Evolutionary conservation across 1,140 invertebrate genomes (phyloP).

Genomic region (Araneus ventricosus): DNA sequence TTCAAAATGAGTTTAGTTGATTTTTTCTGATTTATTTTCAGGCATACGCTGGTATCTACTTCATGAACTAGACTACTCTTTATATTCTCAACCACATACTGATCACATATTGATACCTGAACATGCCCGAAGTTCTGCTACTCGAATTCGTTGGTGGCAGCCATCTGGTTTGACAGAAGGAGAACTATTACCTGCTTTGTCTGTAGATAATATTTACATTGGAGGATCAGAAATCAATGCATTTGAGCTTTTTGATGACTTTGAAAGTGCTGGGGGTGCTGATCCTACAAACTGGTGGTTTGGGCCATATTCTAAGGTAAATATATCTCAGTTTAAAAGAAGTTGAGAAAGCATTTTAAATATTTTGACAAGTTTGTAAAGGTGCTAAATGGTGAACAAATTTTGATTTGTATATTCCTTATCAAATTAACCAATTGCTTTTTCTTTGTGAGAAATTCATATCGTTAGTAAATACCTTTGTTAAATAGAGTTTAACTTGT

Average conservation of each 20-base stretch:
- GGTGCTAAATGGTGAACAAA: too few species aligned
- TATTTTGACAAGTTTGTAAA: neutral
- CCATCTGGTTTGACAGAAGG: conserved; percentile 73
- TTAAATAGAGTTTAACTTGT: too few species aligned
- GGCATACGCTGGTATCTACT: conserved; percentile 81
- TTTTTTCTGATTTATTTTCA: conserved; percentile 67
- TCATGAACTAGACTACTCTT: conserved; percentile 79
- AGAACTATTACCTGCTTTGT: conserved; percentile 78
- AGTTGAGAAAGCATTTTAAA: neutral
- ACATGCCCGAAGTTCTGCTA: conserved; percentile 78
- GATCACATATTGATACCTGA: conserved; percentile 80
- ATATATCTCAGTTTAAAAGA: neutral
- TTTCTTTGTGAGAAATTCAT: too few species aligned
- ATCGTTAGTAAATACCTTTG: too few species aligned
- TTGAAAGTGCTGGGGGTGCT: conserved; percentile 78
- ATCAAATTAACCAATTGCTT: too few species aligned
- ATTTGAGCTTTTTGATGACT: conserved; percentile 79
- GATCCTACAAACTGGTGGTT: conserved; percentile 78
- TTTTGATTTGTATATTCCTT: too few species aligned
- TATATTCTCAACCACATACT: conserved; percentile 78
- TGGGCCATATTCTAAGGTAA: conserved; percentile 71
- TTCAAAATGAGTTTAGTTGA: neutral
- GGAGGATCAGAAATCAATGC: conserved; percentile 81
- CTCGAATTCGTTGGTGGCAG: conserved; percentile 80
- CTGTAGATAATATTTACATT: conserved; percentile 81